Percentiles rank a stretch among this genome's conserved stretches.
phyloP scores from a whole-genome alignment of 2,113 vertebrate genomes.

The Dipodomys stephensi region DNA sequence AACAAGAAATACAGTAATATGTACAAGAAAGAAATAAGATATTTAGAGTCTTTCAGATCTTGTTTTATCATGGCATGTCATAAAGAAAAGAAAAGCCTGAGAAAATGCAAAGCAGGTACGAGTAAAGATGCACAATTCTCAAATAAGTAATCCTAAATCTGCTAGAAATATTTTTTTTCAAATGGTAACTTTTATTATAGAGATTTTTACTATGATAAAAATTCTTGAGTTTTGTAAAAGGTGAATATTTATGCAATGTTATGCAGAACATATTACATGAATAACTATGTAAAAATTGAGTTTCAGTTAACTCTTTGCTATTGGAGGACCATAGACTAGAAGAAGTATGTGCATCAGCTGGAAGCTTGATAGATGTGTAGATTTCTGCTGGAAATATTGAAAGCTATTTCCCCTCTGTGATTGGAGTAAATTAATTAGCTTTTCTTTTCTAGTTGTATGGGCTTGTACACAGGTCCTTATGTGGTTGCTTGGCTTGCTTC shows the following conservation, averaged over 20 bases:
- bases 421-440: neutral
- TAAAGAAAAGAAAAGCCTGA: neutral
- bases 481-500: too few species aligned
- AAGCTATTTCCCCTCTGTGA: neutral
- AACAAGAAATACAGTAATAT: neutral
- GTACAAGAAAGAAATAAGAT: neutral
- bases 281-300: too few species aligned
- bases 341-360: too few species aligned
- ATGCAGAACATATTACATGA: too few species aligned
- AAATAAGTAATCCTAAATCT: neutral
- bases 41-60: neutral
- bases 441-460: neutral
- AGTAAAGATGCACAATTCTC: neutral
- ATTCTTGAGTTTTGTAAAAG: too few species aligned
- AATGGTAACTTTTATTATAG: too few species aligned
- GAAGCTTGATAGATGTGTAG: too few species aligned
- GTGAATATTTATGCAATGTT: too few species aligned
- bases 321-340: too few species aligned
- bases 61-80: neutral
- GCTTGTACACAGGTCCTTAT: too few species aligned
- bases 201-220: too few species aligned
- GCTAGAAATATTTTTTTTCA: neutral
- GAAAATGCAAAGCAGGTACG: constrained; percentile 7
- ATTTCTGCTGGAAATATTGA: neutral
- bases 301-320: too few species aligned